These are phyloP conservation scores for Drosophila cardini DNA, from an alignment of 1,140 invertebrate species.

Conservation along the genomic window DNA sequence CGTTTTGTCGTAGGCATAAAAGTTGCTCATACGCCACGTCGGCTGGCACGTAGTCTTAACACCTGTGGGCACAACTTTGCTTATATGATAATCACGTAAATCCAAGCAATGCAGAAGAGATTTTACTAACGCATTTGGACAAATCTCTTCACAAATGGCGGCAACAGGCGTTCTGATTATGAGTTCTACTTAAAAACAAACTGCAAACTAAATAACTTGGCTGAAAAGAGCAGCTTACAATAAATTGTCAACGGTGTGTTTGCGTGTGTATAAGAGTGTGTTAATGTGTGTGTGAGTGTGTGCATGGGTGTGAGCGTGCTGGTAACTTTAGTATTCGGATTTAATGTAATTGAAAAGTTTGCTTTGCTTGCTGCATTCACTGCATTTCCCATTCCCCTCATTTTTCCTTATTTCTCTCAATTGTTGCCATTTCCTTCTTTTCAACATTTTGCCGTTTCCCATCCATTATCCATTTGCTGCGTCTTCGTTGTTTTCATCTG, in stretches of 20 bases:
- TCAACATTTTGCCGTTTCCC: slow-evolving; percentile 30
- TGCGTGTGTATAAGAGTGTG: slow-evolving; percentile 52
- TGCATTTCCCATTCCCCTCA: slow-evolving; percentile 28
- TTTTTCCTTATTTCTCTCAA: neutral
- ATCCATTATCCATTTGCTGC: slow-evolving; percentile 6
- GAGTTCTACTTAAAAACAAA: slow-evolving; percentile 11
- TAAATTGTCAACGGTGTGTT: slow-evolving; percentile 79
- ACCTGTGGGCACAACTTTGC: slow-evolving; percentile 58
- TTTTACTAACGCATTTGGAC: slow-evolving; percentile 69
- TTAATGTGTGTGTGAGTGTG: too few species aligned
- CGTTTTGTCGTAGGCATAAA: slow-evolving; percentile 38
- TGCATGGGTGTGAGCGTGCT: slow-evolving; percentile 61
- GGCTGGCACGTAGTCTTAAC: slow-evolving; percentile 50
- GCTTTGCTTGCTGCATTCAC: slow-evolving; percentile 31
- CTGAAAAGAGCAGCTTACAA: slow-evolving; percentile 52
- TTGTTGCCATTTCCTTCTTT: slow-evolving; percentile 11
- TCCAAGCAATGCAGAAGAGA: slow-evolving; percentile 30
- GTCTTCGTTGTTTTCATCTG: slow-evolving; percentile 33
- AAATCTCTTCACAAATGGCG: slow-evolving; percentile 54
- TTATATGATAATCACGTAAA: slow-evolving; percentile 58
- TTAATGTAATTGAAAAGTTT: slow-evolving; percentile 82
- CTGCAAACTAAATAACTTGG: slow-evolving; percentile 34
- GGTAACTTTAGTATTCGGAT: slow-evolving; percentile 65
- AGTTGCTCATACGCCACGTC: slow-evolving; percentile 40
- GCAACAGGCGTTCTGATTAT: slow-evolving; percentile 28